Percentiles rank a stretch among this genome's conserved stretches.
Evolutionary conservation across 2,797 vertebrate species (phyloP).

Genomic region (Acipenser ruthenus): DNA sequence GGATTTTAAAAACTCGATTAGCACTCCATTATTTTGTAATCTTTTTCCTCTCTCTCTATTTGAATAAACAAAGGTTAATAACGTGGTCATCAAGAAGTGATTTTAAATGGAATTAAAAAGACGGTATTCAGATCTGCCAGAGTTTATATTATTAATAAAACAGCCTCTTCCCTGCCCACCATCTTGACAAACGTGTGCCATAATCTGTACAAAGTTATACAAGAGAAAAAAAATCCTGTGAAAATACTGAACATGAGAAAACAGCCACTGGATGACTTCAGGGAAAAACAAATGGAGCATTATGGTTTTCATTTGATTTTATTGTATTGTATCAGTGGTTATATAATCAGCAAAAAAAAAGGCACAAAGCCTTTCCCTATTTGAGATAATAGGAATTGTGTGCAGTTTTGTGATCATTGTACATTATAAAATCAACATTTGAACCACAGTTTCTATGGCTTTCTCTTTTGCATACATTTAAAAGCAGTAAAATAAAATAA

Average conservation of each 20-base stretch:
- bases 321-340: conserved; percentile 69
- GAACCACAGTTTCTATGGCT: conserved; percentile 41
- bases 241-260: not conserved
- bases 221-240: too few relatives aligned
- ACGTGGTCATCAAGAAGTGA: too few relatives aligned
- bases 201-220: too few relatives aligned
- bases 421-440: conserved; percentile 46
- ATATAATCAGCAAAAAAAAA: conserved; percentile 49
- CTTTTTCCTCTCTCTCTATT: too few relatives aligned
- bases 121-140: too few relatives aligned
- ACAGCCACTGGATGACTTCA: conserved; percentile 20
- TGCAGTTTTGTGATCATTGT: conserved; percentile 47
- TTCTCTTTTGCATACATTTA: conserved; percentile 38
- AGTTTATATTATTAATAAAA: too few relatives aligned
- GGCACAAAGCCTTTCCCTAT: conserved; percentile 33
- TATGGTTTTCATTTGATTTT: conserved; percentile 61
- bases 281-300: conserved; percentile 38
- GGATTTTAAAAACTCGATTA: too few relatives aligned
- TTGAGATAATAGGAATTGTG: conserved; percentile 45
- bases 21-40: too few relatives aligned
- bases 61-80: too few relatives aligned
- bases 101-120: too few relatives aligned
- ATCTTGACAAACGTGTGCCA: too few relatives aligned
- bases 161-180: too few relatives aligned
- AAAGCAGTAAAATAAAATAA: conserved; percentile 12